phyloP scores from a whole-genome alignment of 2,888 invertebrate genomes.

The Germaria angustata region DNA sequence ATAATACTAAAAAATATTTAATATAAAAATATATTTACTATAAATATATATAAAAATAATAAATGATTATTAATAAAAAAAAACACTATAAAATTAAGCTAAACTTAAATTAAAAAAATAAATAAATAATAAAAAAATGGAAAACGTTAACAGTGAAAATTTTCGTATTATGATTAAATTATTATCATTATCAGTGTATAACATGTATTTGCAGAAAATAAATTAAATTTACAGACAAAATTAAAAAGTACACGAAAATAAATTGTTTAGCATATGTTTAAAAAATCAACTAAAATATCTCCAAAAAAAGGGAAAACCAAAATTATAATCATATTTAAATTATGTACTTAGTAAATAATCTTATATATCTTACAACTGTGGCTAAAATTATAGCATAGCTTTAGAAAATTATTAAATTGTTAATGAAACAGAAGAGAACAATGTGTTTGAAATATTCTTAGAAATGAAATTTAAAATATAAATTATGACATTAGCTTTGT shows the following conservation, averaged over 20 bases:
- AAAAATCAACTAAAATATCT: slow-evolving; percentile 28
- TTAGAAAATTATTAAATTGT: neutral
- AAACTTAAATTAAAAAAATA: slow-evolving; percentile 34
- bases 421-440: too few species aligned
- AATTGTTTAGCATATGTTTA: slow-evolving; percentile 39
- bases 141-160: slow-evolving; percentile 57
- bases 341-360: slow-evolving; percentile 43
- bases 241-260: slow-evolving; percentile 14
- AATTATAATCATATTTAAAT: slow-evolving; percentile 44
- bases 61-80: slow-evolving; percentile 23
- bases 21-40: slow-evolving; percentile 56
- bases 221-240: slow-evolving; percentile 16
- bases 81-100: slow-evolving; percentile 59
- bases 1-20: slow-evolving; percentile 59
- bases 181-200: slow-evolving; percentile 62
- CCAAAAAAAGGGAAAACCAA: slow-evolving; percentile 23
- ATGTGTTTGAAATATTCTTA: too few species aligned
- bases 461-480: too few species aligned
- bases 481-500: too few species aligned
- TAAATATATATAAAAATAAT: slow-evolving; percentile 45
- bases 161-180: slow-evolving; percentile 59
- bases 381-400: slow-evolving; percentile 33
- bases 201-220: slow-evolving; percentile 54
- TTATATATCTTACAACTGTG: slow-evolving; percentile 33
- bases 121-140: slow-evolving; percentile 26